phyloP scores from a whole-genome alignment of 2,888 invertebrate species.

The Acheta domesticus region DNA sequence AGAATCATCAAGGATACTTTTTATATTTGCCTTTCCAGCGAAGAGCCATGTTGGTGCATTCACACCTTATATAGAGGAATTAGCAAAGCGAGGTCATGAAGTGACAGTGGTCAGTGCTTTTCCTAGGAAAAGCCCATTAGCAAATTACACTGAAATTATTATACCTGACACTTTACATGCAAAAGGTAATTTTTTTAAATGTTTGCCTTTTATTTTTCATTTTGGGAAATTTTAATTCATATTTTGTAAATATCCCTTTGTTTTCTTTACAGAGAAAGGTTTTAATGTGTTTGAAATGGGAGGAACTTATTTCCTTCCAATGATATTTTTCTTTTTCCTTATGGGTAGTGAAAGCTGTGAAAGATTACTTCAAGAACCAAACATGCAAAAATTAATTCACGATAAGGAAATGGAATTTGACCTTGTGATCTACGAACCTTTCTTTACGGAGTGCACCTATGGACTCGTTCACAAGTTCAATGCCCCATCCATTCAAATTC shows the following conservation, averaged over 20 bases:
- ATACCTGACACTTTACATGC: neutral
- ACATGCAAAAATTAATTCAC: conserved; percentile 27
- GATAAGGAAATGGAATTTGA: conserved; percentile 32
- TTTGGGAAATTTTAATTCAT: neutral
- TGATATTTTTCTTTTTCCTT: neutral
- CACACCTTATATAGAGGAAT: conserved; percentile 47
- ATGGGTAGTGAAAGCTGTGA: neutral
- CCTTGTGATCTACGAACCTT: conserved; percentile 29
- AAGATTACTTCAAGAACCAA: neutral
- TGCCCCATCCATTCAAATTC: conserved; percentile 43
- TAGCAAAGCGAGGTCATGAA: conserved; percentile 50
- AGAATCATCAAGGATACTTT: conserved; percentile 44
- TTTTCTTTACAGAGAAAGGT: neutral
- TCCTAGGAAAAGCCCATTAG: neutral
- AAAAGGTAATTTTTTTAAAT: too few species aligned
- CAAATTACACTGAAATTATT: neutral
- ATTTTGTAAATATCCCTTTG: neutral
- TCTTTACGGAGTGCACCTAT: conserved; percentile 32
- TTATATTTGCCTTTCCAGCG: conserved; percentile 48
- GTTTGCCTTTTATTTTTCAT: neutral
- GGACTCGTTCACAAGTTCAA: conserved; percentile 35
- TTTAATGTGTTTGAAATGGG: neutral
- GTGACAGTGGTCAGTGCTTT: conserved; percentile 39
- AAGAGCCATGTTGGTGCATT: conserved; percentile 53
- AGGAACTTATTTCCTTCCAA: neutral